Base-by-base conservation (phyloP, 2,888 invertebrate genomes). In the Apodemia zela region DNA sequence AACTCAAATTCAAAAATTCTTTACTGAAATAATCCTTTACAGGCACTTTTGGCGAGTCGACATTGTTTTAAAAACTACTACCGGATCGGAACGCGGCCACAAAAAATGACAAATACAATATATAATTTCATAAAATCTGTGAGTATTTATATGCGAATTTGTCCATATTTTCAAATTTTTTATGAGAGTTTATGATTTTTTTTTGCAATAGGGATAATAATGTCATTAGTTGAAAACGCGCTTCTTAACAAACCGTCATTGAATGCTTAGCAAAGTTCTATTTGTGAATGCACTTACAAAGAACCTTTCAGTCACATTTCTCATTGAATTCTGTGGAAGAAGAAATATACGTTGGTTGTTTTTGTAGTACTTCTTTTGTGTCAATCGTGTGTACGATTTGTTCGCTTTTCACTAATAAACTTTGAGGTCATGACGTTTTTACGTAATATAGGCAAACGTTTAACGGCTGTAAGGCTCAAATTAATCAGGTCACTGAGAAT, bases 251-350 rank as follows among this genome's bases (percentile, higher is more conserved):
- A 42, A 15, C 42, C 42, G 15, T 15, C 15, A 42, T 42, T 13
- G 42, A 42, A 42, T 42, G 42, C 15, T 42, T 42, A 4, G 15
- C 4, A 5, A 42, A 15, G 15, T 15, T 42, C 42, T 33, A 33
- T 42, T 42, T 42, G 42, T 42, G 42, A 42, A 3, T 42, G 15
- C 42, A 42, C 42, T 42, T 42, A 42, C 42, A 42, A 42, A 42
- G 42, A 49, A 18, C 49, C 49, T 11, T 49, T 49, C 49, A 49
- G 10, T 49, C 17, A 49, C n/a, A 49, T 49, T 49, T 49, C 49
- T 11, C 49, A 18, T 49, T 49, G 49, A 49, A 49, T 49, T 17
- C 49, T 17, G 49, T 49, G 49, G 18, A 10, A 18, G 18, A 49
- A n/a, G n/a, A 49, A 47, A 47, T 47, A 18, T 49, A 49, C 42